Conservation (phyloP, 2,888 invertebrate genomes). For the Polylopha cassiicola region DNA sequence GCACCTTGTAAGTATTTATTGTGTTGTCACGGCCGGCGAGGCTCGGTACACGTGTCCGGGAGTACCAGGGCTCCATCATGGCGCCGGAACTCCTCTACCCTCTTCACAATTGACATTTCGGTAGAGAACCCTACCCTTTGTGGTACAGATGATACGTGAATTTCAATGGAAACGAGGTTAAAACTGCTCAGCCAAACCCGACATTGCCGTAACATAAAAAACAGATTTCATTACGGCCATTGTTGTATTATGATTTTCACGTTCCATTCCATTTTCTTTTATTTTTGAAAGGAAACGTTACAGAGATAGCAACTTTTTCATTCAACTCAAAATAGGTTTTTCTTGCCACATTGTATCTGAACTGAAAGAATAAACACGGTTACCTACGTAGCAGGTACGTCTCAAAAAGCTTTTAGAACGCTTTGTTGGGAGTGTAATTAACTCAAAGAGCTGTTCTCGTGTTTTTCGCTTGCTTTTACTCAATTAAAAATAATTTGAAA, state of each 20-base stretch:
- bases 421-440: slow-evolving; percentile 57
- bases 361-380: slow-evolving; percentile 10
- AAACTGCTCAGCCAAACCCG: slow-evolving; percentile 59
- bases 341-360: slow-evolving; percentile 23
- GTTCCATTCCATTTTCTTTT: slow-evolving; percentile 57
- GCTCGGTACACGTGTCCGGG: slow-evolving; percentile 39
- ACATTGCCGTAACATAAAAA: slow-evolving; percentile 44
- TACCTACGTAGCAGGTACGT: too few relatives aligned
- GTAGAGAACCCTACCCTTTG: slow-evolving; percentile 63
- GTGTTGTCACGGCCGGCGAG: slow-evolving; percentile 44
- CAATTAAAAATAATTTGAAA: slow-evolving; percentile 74
- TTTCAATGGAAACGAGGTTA: slow-evolving; percentile 69
- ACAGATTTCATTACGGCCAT: slow-evolving; percentile 65
- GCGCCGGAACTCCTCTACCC: slow-evolving; percentile 39
- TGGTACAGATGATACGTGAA: slow-evolving; percentile 64
- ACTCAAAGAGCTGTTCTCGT: slow-evolving; percentile 54
- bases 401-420: slow-evolving; percentile 49
- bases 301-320: slow-evolving; percentile 40
- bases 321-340: slow-evolving; percentile 52
- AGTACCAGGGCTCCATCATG: slow-evolving; percentile 44
- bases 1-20: slow-evolving; percentile 27
- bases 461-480: slow-evolving; percentile 64
- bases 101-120: slow-evolving; percentile 68
- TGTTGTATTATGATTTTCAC: slow-evolving; percentile 65
- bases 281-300: slow-evolving; percentile 41